A percentile compares a stretch with the other conserved stretches of the same genome.
Conservation (phyloP, 1,140 invertebrate species). For the Dendrolimus punctatus region DNA sequence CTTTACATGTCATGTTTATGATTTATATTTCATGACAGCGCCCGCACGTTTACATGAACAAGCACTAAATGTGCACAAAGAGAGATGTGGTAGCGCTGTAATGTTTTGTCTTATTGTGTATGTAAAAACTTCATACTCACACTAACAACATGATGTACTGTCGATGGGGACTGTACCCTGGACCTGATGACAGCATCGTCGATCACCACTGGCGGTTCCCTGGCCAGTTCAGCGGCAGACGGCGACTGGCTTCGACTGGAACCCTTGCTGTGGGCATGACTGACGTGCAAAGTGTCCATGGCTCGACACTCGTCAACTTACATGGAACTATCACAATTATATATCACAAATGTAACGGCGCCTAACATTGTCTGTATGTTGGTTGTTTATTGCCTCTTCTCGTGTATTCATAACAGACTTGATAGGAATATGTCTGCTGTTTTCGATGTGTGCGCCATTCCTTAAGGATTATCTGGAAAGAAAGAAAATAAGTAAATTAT, state of each 20-base stretch:
- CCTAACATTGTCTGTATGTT: too few relatives aligned
- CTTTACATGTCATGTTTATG: too few relatives aligned
- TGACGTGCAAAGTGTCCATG: conserved; percentile 58
- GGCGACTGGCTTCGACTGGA: conserved; percentile 67
- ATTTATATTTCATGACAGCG: too few relatives aligned
- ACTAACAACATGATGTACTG: conserved; percentile 48
- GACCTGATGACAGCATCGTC: conserved; percentile 59
- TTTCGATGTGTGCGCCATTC: conserved; percentile 19
- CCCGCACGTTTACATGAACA: background rate
- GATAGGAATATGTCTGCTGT: conserved; percentile 19
- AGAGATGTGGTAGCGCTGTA: background rate
- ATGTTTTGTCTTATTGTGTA: background rate
- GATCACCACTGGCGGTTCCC: conserved; percentile 51
- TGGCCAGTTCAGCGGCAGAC: conserved; percentile 45
- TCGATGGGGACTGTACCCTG: conserved; percentile 55
- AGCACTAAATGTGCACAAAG: background rate
- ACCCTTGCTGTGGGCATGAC: conserved; percentile 50
- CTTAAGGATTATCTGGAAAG: conserved; percentile 18
- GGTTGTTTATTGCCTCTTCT: background rate
- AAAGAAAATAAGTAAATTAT: conserved; percentile 3
- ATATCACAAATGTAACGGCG: too few relatives aligned
- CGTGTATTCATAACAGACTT: conserved; percentile 21
- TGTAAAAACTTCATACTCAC: conserved; percentile 23
- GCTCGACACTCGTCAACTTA: conserved; percentile 11
- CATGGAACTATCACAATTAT: conserved; percentile 25